Evolutionary conservation across 2,888 invertebrate species (phyloP).

Genomic region (Desoria tigrina): DNA sequence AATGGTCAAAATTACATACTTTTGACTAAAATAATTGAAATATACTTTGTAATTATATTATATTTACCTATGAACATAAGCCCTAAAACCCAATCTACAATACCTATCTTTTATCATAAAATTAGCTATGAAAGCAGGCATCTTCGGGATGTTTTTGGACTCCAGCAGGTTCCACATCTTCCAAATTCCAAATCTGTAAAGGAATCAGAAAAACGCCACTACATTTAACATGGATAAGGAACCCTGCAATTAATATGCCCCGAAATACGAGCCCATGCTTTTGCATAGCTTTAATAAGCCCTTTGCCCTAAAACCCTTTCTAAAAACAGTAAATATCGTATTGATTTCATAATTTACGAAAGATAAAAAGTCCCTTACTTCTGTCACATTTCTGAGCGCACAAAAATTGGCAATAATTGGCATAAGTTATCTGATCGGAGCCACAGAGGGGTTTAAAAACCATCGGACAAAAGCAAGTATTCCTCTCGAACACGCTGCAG

Average conservation of each 20-base stretch:
- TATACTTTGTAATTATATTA: no score
- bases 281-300: no score
- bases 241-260: no score
- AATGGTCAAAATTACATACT: no score
- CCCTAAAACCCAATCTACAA: no score
- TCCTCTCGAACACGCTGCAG: not conserved
- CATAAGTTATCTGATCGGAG: not conserved
- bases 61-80: no score
- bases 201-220: not conserved
- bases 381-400: not conserved
- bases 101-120: no score
- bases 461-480: not conserved
- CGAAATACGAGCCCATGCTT: no score
- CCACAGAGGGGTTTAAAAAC: not conserved
- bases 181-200: not conserved
- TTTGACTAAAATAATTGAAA: no score
- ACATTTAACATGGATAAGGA: no score
- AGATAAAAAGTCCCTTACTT: not conserved
- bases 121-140: not conserved
- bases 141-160: not conserved
- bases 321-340: not conserved
- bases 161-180: not conserved
- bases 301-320: constrained; percentile 2
- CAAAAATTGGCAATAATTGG: not conserved
- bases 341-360: not conserved